A percentile compares a stretch with the other conserved stretches of the same genome.
These are phyloP conservation scores for Psittacula derbiana DNA, from an alignment of 2,797 vertebrate genomes.

Conservation along the genomic window DNA sequence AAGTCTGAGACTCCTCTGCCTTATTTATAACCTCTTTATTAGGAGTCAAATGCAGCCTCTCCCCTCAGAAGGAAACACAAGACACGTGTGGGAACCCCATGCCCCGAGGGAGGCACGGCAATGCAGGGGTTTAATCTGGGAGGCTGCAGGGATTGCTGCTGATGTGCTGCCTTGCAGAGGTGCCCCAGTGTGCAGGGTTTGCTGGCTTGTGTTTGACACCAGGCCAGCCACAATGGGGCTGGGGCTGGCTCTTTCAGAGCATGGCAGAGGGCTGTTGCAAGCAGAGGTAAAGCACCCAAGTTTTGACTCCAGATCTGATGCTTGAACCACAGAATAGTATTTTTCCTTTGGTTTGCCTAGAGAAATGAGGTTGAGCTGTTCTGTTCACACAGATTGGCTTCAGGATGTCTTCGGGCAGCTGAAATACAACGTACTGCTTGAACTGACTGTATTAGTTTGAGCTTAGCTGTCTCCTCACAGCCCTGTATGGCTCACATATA, in stretches of 20 bases:
- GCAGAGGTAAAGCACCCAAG: neutral
- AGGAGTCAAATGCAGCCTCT: neutral
- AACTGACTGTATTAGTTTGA: accelerated
- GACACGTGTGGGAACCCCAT: accelerated
- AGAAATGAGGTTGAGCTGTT: neutral
- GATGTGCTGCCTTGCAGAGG: neutral
- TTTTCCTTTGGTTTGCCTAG: neutral
- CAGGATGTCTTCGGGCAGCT: neutral
- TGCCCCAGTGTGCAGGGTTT: neutral
- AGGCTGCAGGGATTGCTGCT: neutral
- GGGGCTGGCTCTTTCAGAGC: neutral
- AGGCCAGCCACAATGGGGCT: neutral
- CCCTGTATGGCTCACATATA: neutral
- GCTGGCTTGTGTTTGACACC: neutral
- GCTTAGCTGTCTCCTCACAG: neutral
- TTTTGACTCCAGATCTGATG: accelerated
- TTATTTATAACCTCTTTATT: neutral
- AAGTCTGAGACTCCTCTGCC: neutral
- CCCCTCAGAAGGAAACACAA: neutral
- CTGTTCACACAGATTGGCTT: neutral
- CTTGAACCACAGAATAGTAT: neutral
- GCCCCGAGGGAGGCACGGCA: accelerated
- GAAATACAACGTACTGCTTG: neutral
- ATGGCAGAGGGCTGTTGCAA: accelerated
- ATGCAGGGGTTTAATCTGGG: neutral